A percentile compares a stretch with the other conserved stretches of the same genome.
Evolutionary conservation across 2,113 vertebrate genomes (phyloP).

Genomic region (Alligator mississippiensis): DNA sequence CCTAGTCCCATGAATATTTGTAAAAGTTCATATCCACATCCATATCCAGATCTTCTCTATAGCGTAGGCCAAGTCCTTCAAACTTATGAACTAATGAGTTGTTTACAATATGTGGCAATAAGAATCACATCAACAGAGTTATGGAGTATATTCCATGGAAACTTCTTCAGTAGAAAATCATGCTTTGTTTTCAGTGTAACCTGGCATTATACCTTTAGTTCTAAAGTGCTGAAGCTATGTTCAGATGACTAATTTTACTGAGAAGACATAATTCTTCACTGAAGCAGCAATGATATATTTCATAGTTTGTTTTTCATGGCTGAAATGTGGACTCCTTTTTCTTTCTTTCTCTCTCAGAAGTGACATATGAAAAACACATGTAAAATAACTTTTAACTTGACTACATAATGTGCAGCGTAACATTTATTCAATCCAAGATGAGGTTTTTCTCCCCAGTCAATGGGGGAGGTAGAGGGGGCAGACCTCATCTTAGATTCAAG

Average conservation of each 20-base stretch:
- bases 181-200: background rate
- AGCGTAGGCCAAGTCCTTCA: background rate
- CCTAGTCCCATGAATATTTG: fast-evolving
- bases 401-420: background rate
- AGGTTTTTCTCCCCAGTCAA: too few relatives aligned
- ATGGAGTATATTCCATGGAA: background rate
- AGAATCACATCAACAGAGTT: background rate
- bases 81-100: background rate
- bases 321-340: background rate
- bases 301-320: constrained; percentile 42
- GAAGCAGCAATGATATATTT: constrained; percentile 42
- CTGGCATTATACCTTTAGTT: constrained; percentile 19
- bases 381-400: background rate
- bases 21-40: background rate
- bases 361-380: background rate
- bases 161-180: fast-evolving
- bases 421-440: too few relatives aligned
- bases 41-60: background rate
- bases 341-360: constrained; percentile 54
- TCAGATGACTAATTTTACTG: constrained; percentile 49
- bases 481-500: too few relatives aligned
- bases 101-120: background rate
- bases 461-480: too few relatives aligned
- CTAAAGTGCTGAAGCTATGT: background rate
- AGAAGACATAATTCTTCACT: constrained; percentile 50